phyloP scores from a whole-genome alignment of 2,113 vertebrate genomes.

The Athene cunicularia region DNA sequence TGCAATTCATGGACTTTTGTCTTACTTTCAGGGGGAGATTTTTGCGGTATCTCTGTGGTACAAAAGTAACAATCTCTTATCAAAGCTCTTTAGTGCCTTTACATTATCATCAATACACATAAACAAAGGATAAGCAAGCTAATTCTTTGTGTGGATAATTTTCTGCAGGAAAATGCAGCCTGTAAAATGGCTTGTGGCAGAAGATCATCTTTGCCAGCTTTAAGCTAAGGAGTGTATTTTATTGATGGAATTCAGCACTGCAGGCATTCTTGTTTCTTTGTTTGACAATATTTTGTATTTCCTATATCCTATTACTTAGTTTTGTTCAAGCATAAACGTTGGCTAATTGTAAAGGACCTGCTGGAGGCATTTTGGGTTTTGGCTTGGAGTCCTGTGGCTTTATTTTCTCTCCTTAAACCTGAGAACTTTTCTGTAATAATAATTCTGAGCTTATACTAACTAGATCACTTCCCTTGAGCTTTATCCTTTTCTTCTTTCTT shows the following conservation, averaged over 20 bases:
- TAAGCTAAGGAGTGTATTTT: neutral
- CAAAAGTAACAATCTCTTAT: conserved; percentile 40
- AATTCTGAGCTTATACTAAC: neutral
- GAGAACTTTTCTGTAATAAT: neutral
- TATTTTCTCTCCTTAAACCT: neutral
- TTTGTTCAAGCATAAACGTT: neutral
- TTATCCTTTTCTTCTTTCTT: neutral
- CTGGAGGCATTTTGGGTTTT: neutral
- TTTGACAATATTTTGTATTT: neutral
- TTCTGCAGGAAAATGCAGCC: conserved; percentile 34
- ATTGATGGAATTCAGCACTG: conserved; percentile 4
- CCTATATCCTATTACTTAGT: neutral
- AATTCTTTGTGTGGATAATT: conserved; percentile 40
- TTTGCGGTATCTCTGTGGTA: neutral
- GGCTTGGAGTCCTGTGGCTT: neutral
- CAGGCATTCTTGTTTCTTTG: neutral
- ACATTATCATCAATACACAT: neutral
- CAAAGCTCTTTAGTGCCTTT: conserved; percentile 44
- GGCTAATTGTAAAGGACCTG: neutral
- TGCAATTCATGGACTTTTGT: neutral
- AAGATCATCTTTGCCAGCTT: conserved; percentile 3
- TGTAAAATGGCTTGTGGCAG: neutral
- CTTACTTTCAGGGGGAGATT: neutral
- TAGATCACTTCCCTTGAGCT: neutral
- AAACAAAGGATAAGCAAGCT: conserved; percentile 59